A percentile compares a stretch with the other conserved stretches of the same genome.
These are phyloP conservation scores for Fregetta grallaria DNA, from an alignment of 2,113 vertebrate species.

Conservation along the genomic window DNA sequence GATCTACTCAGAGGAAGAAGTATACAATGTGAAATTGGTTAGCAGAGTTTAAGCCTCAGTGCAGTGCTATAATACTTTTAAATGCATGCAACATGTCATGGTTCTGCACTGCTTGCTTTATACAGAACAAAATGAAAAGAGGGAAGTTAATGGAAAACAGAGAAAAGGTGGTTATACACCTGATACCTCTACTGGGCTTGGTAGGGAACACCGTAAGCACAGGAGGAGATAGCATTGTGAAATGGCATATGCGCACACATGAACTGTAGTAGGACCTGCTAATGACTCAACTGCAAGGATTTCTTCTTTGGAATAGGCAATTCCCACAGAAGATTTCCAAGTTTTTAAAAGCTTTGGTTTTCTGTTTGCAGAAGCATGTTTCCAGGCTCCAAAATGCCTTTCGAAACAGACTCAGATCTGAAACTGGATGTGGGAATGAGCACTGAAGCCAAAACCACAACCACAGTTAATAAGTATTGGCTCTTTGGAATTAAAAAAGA, in stretches of 20 bases:
- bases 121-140: neutral
- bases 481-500: neutral
- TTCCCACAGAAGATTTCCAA: slow-evolving; percentile 6
- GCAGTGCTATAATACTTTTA: neutral
- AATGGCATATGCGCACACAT: neutral
- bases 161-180: neutral
- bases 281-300: neutral
- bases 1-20: neutral
- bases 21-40: neutral
- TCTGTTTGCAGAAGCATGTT: slow-evolving; percentile 14
- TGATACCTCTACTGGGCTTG: neutral
- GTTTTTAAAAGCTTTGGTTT: slow-evolving; percentile 5
- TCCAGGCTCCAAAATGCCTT: slow-evolving; percentile 8
- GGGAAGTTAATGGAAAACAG: neutral
- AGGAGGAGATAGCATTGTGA: neutral
- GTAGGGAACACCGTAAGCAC: neutral
- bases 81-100: neutral
- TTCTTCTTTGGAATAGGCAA: neutral
- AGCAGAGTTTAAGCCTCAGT: neutral
- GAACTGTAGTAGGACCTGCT: neutral
- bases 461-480: neutral
- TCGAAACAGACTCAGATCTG: neutral
- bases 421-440: slow-evolving; percentile 34
- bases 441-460: slow-evolving; percentile 37
- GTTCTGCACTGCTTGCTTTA: neutral